Evolutionary conservation across 30 jellyfish, hydroid and myxozoan species (phyloP).

Genomic region (Mastigias papua): DNA sequence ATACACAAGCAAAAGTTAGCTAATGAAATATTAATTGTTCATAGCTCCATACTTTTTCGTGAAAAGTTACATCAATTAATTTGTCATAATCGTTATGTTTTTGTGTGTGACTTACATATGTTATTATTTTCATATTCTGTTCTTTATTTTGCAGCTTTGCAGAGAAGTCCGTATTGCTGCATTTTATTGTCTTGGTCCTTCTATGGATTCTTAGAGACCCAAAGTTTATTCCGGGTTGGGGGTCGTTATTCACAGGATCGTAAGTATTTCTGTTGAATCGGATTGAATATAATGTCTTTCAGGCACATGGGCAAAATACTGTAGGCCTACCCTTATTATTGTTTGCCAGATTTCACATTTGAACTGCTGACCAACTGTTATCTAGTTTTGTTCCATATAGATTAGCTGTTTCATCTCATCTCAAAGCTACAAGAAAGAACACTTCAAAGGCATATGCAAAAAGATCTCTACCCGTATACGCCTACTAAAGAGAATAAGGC

Average conservation of each 20-base stretch:
- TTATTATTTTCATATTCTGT: too few species aligned
- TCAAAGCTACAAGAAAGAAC: too few species aligned
- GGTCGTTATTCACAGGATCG: conserved; percentile 64
- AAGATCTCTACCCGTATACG: too few species aligned
- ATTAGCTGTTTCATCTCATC: too few species aligned
- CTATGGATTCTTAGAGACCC: conserved; percentile 96
- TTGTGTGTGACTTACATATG: too few species aligned
- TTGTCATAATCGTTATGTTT: background rate
- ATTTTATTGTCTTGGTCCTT: conserved; percentile 76
- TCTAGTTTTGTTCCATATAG: too few species aligned
- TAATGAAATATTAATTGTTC: too few species aligned
- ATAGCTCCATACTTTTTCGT: too few species aligned
- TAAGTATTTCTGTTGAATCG: background rate
- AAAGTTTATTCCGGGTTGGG: conserved; percentile 98
- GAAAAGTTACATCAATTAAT: background rate
- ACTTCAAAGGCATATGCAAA: too few species aligned
- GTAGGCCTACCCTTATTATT: background rate
- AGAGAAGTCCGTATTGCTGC: conserved; percentile 76
- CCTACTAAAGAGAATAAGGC: too few species aligned
- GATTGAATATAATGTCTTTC: background rate
- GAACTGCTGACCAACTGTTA: too few species aligned
- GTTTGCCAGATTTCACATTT: background rate
- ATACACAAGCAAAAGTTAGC: too few species aligned
- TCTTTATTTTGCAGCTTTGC: conserved; percentile 80
- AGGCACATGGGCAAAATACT: background rate